These are phyloP conservation scores for Acromyrmex heyeri DNA, from an alignment of 1,140 invertebrate species.

Conservation along the genomic window DNA sequence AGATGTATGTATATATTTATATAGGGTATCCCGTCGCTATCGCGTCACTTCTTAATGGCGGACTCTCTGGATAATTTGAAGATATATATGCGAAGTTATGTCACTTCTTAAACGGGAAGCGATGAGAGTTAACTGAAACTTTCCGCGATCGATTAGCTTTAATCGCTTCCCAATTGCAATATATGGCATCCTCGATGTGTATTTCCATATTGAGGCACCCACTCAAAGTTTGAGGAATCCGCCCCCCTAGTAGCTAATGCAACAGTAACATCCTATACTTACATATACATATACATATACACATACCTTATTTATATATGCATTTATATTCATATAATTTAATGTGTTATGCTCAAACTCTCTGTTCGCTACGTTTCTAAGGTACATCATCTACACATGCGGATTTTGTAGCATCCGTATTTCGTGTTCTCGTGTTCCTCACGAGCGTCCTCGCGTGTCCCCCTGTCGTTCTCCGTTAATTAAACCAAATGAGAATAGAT, in stretches of 20 bases:
- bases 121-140: background rate
- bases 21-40: background rate
- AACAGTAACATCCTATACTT: background rate
- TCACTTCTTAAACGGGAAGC: background rate
- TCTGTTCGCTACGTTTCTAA: slow-evolving; percentile 71
- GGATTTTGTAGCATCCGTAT: slow-evolving; percentile 54
- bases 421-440: slow-evolving; percentile 45
- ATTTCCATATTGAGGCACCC: background rate
- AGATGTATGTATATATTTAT: slow-evolving; percentile 21
- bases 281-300: slow-evolving; percentile 31
- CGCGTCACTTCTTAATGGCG: background rate
- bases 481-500: slow-evolving; percentile 30
- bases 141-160: background rate
- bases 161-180: background rate
- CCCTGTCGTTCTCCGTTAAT: background rate
- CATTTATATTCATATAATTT: slow-evolving; percentile 65
- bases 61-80: background rate
- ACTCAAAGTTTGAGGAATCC: background rate
- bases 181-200: background rate
- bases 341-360: slow-evolving; percentile 64
- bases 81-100: background rate
- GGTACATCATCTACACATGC: slow-evolving; percentile 70
- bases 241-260: background rate
- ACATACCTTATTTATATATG: slow-evolving; percentile 64
- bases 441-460: slow-evolving; percentile 26